phyloP scores from a whole-genome alignment of 2,888 invertebrate species.

The Philaethria dido region DNA sequence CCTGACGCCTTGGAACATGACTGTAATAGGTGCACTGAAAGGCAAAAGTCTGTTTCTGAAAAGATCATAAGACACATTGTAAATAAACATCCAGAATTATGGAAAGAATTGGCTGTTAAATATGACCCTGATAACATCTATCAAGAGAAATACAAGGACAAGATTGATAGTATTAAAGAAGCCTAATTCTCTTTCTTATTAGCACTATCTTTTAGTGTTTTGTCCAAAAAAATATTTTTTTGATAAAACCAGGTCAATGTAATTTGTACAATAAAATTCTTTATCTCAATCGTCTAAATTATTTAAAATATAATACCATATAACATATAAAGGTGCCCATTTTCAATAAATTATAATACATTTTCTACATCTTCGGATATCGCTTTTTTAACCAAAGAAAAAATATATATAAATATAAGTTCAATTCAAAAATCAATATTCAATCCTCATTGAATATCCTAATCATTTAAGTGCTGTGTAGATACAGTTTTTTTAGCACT shows the following conservation, averaged over 20 bases:
- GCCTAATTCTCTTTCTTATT: constrained; percentile 37
- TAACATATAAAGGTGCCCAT: no score
- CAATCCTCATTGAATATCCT: no score
- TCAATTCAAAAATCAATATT: no score
- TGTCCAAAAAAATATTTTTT: not conserved
- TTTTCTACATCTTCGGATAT: constrained; percentile 88
- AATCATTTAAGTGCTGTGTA: no score
- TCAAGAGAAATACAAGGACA: constrained; percentile 85
- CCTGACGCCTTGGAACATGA: constrained; percentile 89
- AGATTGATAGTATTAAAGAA: constrained; percentile 58
- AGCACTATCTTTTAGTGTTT: no score
- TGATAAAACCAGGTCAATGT: not conserved
- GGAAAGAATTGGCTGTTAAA: constrained; percentile 86
- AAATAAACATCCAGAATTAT: constrained; percentile 86
- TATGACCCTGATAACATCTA: constrained; percentile 89
- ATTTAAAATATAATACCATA: not conserved
- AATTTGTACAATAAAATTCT: constrained; percentile 12
- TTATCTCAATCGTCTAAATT: not conserved
- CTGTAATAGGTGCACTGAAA: constrained; percentile 88
- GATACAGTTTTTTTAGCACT: no score
- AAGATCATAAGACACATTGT: constrained; percentile 87
- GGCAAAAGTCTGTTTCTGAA: constrained; percentile 81
- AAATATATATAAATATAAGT: not conserved
- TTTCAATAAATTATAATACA: constrained; percentile 85
- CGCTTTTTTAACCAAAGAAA: constrained; percentile 74